phyloP scores from a whole-genome alignment of 2,888 invertebrate species.

The Cantharis rufa region DNA sequence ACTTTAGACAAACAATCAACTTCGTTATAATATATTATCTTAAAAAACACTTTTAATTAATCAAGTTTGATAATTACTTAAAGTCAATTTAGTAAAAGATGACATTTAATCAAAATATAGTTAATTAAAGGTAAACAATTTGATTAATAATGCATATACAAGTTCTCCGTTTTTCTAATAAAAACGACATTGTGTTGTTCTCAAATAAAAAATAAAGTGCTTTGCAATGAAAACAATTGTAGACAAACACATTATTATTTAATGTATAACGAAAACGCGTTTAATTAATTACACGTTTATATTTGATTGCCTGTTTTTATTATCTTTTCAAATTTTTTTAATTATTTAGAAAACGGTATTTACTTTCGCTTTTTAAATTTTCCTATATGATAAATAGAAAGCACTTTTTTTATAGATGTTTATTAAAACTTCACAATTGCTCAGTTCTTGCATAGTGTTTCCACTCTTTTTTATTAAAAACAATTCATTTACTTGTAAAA shows the following conservation, averaged over 20 bases:
- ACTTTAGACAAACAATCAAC: neutral
- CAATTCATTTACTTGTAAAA: too few species aligned
- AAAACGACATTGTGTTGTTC: neutral
- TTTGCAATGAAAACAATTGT: neutral
- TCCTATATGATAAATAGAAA: neutral
- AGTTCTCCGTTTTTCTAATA: neutral
- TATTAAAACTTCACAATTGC: too few species aligned
- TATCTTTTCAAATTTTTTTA: neutral
- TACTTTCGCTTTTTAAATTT: neutral
- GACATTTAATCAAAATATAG: conserved; percentile 1
- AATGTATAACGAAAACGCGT: neutral
- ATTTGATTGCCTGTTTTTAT: neutral
- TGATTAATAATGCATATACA: conserved; percentile 4
- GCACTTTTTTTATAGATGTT: too few species aligned
- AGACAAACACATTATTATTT: neutral
- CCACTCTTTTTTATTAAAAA: too few species aligned
- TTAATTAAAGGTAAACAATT: conserved; percentile 12
- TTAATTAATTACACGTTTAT: neutral
- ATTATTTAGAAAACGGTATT: neutral
- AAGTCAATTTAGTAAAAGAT: conserved; percentile 3
- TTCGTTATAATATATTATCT: neutral
- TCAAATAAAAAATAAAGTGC: neutral
- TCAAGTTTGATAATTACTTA: conserved; percentile 2
- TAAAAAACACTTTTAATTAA: neutral
- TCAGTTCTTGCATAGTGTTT: too few species aligned